Conservation (phyloP, 2,888 invertebrate genomes). For the Exephanes ischioxanthus region DNA sequence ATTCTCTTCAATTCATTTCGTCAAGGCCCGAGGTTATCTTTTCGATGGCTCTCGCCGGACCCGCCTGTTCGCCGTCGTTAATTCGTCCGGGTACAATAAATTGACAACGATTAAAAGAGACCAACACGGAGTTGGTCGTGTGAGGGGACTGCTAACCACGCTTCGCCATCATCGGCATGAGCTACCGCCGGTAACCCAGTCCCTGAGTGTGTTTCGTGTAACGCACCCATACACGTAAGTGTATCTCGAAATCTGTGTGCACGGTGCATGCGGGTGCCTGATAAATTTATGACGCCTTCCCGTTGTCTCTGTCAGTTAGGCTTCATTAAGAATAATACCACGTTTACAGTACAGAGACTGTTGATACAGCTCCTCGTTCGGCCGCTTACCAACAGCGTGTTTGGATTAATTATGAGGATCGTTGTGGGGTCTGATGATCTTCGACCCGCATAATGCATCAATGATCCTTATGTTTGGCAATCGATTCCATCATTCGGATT, state of each 20-base stretch:
- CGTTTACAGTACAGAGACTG: conserved; percentile 9
- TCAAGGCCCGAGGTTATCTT: too few relatives aligned
- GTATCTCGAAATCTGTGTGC: conserved; percentile 14
- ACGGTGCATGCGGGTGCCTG: conserved; percentile 67
- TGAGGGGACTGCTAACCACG: neutral
- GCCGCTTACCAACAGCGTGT: conserved; percentile 17
- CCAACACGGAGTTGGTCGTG: neutral
- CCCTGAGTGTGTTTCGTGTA: conserved; percentile 1
- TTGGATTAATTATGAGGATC: conserved; percentile 41
- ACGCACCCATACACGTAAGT: conserved; percentile 20
- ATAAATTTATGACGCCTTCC: conserved; percentile 74
- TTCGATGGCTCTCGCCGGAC: too few relatives aligned
- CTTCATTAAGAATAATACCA: conserved; percentile 70
- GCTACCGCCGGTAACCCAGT: neutral
- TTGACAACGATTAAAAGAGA: neutral
- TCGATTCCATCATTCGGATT: conserved; percentile 40
- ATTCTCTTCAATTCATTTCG: too few relatives aligned
- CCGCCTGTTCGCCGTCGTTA: neutral
- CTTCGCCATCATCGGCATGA: neutral
- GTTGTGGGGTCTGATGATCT: conserved; percentile 17
- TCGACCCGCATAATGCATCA: conserved; percentile 13
- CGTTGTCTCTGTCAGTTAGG: conserved; percentile 65
- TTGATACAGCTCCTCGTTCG: conserved; percentile 23
- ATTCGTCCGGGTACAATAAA: neutral
- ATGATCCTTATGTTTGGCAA: neutral